A percentile compares a stretch with the other conserved stretches of the same genome.
Evolutionary conservation across 2,797 vertebrate species (phyloP).

Genomic region (Sebastes cheni): DNA sequence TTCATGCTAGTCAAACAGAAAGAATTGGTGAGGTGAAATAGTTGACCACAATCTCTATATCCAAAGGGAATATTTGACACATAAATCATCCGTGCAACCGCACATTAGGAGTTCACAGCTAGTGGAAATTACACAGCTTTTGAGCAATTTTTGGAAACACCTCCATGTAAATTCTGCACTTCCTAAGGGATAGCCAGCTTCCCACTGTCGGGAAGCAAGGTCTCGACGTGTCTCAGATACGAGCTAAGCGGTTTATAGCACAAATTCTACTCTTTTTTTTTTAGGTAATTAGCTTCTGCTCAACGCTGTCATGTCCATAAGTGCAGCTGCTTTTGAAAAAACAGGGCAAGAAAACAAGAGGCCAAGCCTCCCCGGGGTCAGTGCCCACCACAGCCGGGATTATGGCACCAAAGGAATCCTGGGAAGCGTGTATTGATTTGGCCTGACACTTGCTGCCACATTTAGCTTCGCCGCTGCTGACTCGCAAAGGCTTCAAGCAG

Average conservation of each 20-base stretch:
- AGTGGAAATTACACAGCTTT: conserved; percentile 9
- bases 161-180: conserved; percentile 19
- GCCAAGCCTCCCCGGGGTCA: conserved; percentile 85
- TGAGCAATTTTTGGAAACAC: conserved; percentile 28
- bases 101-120: conserved; percentile 40
- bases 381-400: conserved; percentile 85
- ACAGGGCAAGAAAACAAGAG: conserved; percentile 85
- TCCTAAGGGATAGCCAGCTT: conserved; percentile 6
- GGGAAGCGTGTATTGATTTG: conserved; percentile 91
- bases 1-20: conserved; percentile 19
- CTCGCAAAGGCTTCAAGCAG: conserved; percentile 88
- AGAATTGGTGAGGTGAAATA: conserved; percentile 36
- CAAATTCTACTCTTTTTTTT: conserved; percentile 42
- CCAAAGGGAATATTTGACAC: conserved; percentile 57
- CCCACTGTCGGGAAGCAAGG: neutral
- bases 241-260: conserved; percentile 48
- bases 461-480: conserved; percentile 88
- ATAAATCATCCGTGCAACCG: conserved; percentile 8
- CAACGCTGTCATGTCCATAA: conserved; percentile 85
- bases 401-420: conserved; percentile 89
- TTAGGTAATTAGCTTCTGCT: conserved; percentile 87
- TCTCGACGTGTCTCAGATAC: conserved; percentile 15
- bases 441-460: conserved; percentile 93
- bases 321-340: conserved; percentile 84
- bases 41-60: conserved; percentile 30